Base-by-base conservation (phyloP, 1,140 invertebrate genomes). In the Drosophila orosa region DNA sequence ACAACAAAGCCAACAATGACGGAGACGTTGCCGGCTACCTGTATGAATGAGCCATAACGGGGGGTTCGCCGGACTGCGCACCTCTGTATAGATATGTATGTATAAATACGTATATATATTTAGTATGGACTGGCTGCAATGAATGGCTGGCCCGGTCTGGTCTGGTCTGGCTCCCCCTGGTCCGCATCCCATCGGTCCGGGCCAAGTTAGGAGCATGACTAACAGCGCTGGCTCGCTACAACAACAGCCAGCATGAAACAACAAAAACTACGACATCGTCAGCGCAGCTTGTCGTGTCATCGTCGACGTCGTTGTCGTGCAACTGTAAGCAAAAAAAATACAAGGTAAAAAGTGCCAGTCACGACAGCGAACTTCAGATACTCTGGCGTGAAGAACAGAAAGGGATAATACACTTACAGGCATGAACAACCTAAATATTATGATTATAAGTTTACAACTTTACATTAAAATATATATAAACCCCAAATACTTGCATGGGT, bases 191-290 rank as follows among this genome's bases (percentile, higher is more conserved):
- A 45, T 60, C 74, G 75, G 47, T 65, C 77, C 50, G 61, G 82
- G 67, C 83, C 83, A 83, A 80, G 72, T 87, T 87, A 89, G 86
- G 83, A 68, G 83, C 85, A 87, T 87, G 84, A 87, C 84, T 89
- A 87, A 89, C 85, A 72, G 67, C 73, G 84, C 82, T 77, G 84
- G 83, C 80, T 69, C 83, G 78, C 81, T 69, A 71, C 84, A 83
- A 73, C 78, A 61, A 71, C 80, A 77, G 35, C 48, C 50, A 60
- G 59, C 73, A 57, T 35, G 39, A 60, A 66, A 56, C 55, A 48
- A 67, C 45, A 59, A 77, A 37, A 55, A 60, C 63, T 56, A 71
- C 58, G 71, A 74, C 82, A 81, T 74, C 72, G 72, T 55, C 73
- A 60, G 77, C 80, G 74, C 57, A 73, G 81, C 81, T 85, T 86